Evolutionary conservation across 2,888 invertebrate genomes (phyloP), one percentile per base, ranked within the genome.

Genomic region (Unio pictorum): DNA sequence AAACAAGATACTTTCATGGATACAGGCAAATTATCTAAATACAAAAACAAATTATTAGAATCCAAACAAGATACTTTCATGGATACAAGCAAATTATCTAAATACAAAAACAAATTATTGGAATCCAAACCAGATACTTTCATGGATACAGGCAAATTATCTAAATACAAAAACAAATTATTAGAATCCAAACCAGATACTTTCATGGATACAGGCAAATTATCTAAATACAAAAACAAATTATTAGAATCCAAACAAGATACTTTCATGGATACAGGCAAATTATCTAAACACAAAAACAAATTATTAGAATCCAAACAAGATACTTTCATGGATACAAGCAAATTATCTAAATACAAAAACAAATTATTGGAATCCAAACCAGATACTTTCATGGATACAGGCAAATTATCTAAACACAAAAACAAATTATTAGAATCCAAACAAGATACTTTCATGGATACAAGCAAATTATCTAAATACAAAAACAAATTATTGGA

Each of bases 321-420:
- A 1, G n/a, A 17, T 20, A 3, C 20, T 66, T 30, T 30, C 30
- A 30, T 4, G 30, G 30, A 0, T 30, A 30, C 30, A 30, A 1
- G 5, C 3, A 23, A 65, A 95, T 95, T 89, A 96, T 94, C 92
- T 93, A 84, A 34, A 88, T 85, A 61, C 67, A 64, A 64, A 63
- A 2, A 55, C 55, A 60, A 23, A 55, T 34, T 6, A 30, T 30
- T 30, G 1, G 30, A 30, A 30, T 57, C 58, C 45, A 71, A 15
- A 69, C 20, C 60, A 20, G 20, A n/a, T n/a, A n/a, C n/a, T n/a
- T n/a, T n/a, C n/a, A n/a, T n/a, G n/a, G n/a, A n/a, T n/a, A n/a
- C n/a, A n/a, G n/a, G n/a, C n/a, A n/a, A n/a, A n/a, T n/a, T n/a
- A 96, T 94, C 92, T 93, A 84, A 34, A 88, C 85, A 62, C 66